These are phyloP conservation scores for Drepana falcataria DNA, from an alignment of 2,888 invertebrate species.

Conservation along the genomic window DNA sequence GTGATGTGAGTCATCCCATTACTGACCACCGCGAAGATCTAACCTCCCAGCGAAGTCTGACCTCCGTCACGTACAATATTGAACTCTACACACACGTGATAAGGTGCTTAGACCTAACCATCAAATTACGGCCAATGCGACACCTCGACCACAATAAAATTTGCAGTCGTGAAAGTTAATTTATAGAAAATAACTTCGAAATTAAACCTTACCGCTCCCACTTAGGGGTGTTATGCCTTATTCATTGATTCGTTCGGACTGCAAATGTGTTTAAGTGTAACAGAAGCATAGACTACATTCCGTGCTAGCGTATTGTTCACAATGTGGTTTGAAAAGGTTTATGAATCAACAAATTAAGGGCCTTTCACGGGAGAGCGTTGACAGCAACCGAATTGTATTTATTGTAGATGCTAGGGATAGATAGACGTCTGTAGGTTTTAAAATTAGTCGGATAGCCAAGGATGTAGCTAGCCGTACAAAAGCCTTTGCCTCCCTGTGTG, in stretches of 20 bases:
- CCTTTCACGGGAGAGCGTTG: slow-evolving; percentile 6
- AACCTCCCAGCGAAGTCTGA: slow-evolving; percentile 30
- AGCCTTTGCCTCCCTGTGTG: too few relatives aligned
- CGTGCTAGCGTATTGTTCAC: slow-evolving; percentile 49
- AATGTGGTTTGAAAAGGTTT: slow-evolving; percentile 38
- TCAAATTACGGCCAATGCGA: slow-evolving; percentile 27
- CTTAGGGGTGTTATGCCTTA: slow-evolving; percentile 10
- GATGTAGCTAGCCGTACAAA: too few relatives aligned
- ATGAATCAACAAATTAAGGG: slow-evolving; percentile 36
- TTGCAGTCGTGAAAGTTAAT: slow-evolving; percentile 34
- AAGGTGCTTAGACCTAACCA: slow-evolving; percentile 25
- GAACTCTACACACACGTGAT: slow-evolving; percentile 19
- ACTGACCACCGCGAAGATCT: slow-evolving; percentile 61
- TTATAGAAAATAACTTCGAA: slow-evolving; percentile 15
- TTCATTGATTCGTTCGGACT: slow-evolving; percentile 7
- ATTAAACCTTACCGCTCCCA: slow-evolving; percentile 17
- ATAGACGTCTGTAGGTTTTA: background rate
- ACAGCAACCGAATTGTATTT: background rate
- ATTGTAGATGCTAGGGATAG: background rate
- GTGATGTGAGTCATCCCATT: slow-evolving; percentile 66
- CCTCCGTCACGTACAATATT: slow-evolving; percentile 24
- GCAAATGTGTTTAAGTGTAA: slow-evolving; percentile 23
- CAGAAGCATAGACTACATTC: slow-evolving; percentile 67
- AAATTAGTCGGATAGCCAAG: too few relatives aligned
- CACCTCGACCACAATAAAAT: slow-evolving; percentile 36